A percentile compares a stretch with the other conserved stretches of the same genome.
Evolutionary conservation across 2,113 vertebrate genomes (phyloP).

Genomic region (Ctenodactylus gundi): DNA sequence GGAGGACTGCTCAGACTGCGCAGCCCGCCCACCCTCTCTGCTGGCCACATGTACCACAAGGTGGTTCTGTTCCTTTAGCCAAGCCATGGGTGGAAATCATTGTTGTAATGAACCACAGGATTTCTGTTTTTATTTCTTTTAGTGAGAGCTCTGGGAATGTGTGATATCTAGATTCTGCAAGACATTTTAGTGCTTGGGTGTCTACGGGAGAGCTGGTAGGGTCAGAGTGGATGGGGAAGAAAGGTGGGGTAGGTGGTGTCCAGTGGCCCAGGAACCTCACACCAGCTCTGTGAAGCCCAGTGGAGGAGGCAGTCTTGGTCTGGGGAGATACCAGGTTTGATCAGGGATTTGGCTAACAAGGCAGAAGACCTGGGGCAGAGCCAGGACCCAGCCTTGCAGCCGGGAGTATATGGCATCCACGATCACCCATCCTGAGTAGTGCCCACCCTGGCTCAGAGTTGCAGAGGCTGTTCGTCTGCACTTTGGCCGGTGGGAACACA

Average conservation of each 20-base stretch:
- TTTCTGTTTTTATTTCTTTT: background rate
- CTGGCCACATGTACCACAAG: background rate
- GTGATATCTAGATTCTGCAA: background rate
- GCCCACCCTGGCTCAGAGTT: too few relatives aligned
- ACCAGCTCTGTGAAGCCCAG: background rate
- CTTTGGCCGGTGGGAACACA: constrained; percentile 37
- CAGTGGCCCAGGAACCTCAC: background rate
- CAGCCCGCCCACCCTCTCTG: fast-evolving
- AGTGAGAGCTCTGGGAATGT: background rate
- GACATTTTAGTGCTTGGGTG: background rate
- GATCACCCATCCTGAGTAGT: too few relatives aligned
- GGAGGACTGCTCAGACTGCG: fast-evolving
- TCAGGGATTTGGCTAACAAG: background rate
- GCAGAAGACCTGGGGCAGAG: background rate
- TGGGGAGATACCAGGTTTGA: background rate
- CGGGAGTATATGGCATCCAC: too few relatives aligned
- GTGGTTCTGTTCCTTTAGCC: background rate
- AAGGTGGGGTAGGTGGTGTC: background rate
- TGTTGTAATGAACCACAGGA: background rate
- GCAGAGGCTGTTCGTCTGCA: background rate
- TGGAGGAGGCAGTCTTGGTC: background rate
- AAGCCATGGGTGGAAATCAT: background rate
- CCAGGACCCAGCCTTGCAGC: background rate
- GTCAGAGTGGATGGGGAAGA: background rate
- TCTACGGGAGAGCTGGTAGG: background rate